These are phyloP conservation scores for Tonatia bakeri DNA, from an alignment of 2,113 vertebrate genomes.

Conservation along the genomic window DNA sequence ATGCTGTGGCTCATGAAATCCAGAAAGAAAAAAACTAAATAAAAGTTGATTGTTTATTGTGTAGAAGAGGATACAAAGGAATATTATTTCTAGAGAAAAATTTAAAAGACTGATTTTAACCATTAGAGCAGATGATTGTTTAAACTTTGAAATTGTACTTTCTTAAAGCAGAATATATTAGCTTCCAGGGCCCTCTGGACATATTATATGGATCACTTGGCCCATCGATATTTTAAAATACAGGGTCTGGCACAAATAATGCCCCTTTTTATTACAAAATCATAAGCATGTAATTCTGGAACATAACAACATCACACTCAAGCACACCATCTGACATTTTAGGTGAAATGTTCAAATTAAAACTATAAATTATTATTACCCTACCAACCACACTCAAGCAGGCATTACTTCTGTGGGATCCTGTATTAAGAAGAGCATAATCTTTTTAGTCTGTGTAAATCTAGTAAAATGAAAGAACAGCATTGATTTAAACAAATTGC, in stretches of 20 bases:
- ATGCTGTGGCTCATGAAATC: not conserved
- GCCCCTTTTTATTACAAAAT: no score
- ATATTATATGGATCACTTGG: not conserved
- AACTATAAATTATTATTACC: no score
- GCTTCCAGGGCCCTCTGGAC: not conserved
- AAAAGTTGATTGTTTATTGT: not conserved
- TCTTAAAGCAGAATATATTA: not conserved
- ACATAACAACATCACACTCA: no score
- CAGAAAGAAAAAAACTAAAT: not conserved
- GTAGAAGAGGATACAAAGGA: not conserved
- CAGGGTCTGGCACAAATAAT: no score
- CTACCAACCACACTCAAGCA: no score
- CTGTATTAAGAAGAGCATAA: not conserved
- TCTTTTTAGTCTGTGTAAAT: not conserved
- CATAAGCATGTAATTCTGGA: no score
- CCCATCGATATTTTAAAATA: not conserved
- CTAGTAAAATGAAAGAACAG: not conserved
- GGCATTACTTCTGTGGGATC: no score
- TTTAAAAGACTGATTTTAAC: not conserved
- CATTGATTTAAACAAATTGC: not conserved
- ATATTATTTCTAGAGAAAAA: not conserved
- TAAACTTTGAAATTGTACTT: not conserved
- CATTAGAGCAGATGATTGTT: not conserved
- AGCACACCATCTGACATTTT: no score
- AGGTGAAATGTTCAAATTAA: no score